Conservation (phyloP, 2,113 vertebrate genomes). For the Prionailurus bengalensis region DNA sequence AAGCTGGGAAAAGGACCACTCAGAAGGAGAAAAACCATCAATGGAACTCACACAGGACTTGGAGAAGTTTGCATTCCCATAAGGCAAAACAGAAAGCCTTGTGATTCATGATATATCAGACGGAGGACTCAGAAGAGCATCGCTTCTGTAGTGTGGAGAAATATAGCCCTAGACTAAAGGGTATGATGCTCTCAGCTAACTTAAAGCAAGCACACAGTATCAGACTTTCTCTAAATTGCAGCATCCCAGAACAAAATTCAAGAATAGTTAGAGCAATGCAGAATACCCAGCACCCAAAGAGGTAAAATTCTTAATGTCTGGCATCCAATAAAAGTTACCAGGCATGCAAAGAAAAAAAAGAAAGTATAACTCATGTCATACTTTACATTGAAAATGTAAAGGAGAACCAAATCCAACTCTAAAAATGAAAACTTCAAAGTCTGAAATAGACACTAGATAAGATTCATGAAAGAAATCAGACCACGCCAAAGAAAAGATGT, state of each 20-base stretch:
- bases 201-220: background rate
- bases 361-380: background rate
- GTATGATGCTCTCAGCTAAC: background rate
- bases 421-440: slow-evolving; percentile 34
- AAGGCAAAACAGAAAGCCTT: background rate
- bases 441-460: background rate
- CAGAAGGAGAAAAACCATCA: background rate
- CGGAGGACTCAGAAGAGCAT: background rate
- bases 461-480: background rate
- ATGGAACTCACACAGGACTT: background rate
- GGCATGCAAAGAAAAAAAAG: background rate
- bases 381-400: background rate
- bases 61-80: background rate
- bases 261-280: background rate
- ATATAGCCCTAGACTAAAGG: background rate
- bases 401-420: background rate
- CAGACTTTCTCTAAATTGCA: slow-evolving; percentile 7
- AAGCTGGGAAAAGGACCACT: background rate
- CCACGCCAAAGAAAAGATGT: background rate
- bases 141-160: background rate
- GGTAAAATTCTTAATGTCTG: background rate
- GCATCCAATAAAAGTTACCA: background rate
- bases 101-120: background rate
- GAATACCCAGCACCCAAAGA: slow-evolving; percentile 29
- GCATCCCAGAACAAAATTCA: background rate